Percentiles rank a stretch among this genome's conserved stretches.
These are phyloP conservation scores for Petrophora chlorosata DNA, from an alignment of 2,888 invertebrate species.

Conservation along the genomic window DNA sequence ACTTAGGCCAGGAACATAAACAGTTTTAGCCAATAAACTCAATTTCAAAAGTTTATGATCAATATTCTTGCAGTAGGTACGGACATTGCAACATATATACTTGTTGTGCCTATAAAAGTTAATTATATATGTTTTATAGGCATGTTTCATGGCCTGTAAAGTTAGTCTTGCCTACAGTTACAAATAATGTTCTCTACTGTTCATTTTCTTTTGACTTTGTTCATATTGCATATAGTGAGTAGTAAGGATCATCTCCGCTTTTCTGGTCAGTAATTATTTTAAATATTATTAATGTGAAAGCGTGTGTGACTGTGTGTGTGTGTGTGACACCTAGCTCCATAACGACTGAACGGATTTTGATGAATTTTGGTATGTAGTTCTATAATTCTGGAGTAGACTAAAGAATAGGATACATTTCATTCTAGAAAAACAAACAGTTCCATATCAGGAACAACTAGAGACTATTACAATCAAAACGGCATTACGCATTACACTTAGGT, in stretches of 20 bases:
- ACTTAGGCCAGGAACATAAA: no score
- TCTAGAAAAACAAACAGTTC: no score
- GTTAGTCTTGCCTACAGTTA: not conserved
- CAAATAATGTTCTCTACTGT: constrained; percentile 2
- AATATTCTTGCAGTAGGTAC: not conserved
- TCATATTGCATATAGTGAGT: not conserved
- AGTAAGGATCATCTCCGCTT: not conserved
- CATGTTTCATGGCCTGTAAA: not conserved
- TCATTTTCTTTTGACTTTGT: constrained; percentile 1
- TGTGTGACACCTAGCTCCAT: no score
- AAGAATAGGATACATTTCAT: no score
- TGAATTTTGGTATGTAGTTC: no score
- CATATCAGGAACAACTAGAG: no score
- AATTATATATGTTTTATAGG: not conserved
- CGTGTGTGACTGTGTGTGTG: no score
- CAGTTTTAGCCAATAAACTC: not conserved
- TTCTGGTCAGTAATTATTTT: constrained; percentile 10
- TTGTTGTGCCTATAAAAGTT: not conserved
- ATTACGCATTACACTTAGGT: no score
- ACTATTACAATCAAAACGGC: no score
- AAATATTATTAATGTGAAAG: no score
- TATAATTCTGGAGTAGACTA: no score
- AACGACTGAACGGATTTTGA: no score
- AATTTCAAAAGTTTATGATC: not conserved
- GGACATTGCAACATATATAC: not conserved